These are phyloP conservation scores for Gasterosteus aculeatus DNA, from an alignment of 2,113 vertebrate genomes.

Conservation along the genomic window DNA sequence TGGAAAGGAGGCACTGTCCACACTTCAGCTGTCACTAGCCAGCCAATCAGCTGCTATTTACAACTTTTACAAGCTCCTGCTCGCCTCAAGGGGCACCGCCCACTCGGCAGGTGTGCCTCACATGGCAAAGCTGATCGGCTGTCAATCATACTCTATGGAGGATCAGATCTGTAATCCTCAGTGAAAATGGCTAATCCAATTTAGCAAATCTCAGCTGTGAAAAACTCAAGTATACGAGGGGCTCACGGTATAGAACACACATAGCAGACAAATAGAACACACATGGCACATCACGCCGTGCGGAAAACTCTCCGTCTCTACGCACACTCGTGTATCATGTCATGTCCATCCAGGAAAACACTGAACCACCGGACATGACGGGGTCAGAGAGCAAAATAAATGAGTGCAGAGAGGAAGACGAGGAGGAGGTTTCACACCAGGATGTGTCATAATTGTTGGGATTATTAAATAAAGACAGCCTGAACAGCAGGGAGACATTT, in stretches of 20 bases:
- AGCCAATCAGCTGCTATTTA: conserved; percentile 20
- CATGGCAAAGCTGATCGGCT: conserved; percentile 31
- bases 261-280: conserved; percentile 32
- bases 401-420: conserved; percentile 3
- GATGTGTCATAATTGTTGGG: conserved; percentile 42
- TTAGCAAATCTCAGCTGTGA: conserved; percentile 43
- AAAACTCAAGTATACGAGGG: conserved; percentile 14
- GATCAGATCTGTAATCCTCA: conserved; percentile 44
- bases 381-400: neutral
- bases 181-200: conserved; percentile 61
- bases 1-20: neutral
- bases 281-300: conserved; percentile 23
- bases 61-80: conserved; percentile 1
- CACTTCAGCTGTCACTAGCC: neutral
- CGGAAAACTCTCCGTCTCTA: neutral
- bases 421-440: conserved; percentile 25
- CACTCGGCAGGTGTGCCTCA: conserved; percentile 32
- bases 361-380: conserved; percentile 1
- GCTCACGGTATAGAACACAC: conserved; percentile 1
- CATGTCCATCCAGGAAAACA: conserved; percentile 18
- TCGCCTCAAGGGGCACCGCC: conserved; percentile 21
- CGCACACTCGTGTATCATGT: conserved; percentile 10
- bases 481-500: conserved; percentile 19
- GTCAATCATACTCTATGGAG: conserved; percentile 45
- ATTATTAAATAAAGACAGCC: conserved; percentile 35